These are phyloP conservation scores for Pantherophis vulpinus DNA, from an alignment of 2,797 vertebrate genomes.

Conservation along the genomic window DNA sequence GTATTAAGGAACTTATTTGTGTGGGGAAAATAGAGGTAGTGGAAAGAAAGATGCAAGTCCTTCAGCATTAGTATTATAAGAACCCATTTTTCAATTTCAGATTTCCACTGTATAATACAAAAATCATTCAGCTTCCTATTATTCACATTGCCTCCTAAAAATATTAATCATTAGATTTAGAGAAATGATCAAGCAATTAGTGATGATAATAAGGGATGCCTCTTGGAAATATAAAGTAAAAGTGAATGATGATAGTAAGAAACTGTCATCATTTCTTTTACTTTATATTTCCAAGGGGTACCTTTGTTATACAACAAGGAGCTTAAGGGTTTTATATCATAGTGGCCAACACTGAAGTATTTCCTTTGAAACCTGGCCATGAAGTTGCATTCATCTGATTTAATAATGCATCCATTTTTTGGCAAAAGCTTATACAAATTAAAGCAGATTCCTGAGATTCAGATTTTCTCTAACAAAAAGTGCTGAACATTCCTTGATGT, in stretches of 20 bases:
- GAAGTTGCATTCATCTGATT: not conserved
- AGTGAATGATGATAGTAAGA: not conserved
- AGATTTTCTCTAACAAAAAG: not conserved
- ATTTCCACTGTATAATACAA: not conserved
- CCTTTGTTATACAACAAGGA: not conserved
- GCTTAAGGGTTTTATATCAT: not conserved
- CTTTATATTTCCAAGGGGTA: not conserved
- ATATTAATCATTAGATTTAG: not conserved
- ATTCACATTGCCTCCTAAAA: not conserved
- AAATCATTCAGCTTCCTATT: not conserved
- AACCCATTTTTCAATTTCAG: not conserved
- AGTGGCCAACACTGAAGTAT: not conserved
- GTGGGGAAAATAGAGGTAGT: not conserved
- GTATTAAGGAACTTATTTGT: not conserved
- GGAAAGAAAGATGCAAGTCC: not conserved
- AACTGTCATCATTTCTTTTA: not conserved
- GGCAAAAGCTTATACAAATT: not conserved
- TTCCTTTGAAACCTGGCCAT: not conserved
- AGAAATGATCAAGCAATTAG: not conserved
- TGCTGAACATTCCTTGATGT: not conserved
- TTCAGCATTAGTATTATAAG: not conserved
- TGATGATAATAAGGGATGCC: not conserved
- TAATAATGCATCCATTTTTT: not conserved
- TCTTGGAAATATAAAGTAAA: not conserved
- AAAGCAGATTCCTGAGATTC: not conserved